Conservation (phyloP, 2,113 vertebrate genomes). For the Nycticryphes semicollaris region DNA sequence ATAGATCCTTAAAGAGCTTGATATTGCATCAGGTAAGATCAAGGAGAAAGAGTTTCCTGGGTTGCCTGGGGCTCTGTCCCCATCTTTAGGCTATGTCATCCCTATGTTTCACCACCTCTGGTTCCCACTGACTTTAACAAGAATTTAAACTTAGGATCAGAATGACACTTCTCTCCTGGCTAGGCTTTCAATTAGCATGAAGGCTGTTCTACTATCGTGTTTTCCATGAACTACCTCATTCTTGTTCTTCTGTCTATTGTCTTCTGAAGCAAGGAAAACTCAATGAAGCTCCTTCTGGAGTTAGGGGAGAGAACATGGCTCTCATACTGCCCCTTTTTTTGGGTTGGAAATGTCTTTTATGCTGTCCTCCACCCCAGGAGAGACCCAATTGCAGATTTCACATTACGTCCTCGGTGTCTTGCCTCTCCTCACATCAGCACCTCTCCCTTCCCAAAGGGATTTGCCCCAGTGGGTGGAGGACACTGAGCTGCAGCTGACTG, state of each 20-base stretch:
- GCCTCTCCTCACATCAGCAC: not conserved
- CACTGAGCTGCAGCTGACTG: accelerated
- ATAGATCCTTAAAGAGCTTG: not conserved
- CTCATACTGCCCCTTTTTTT: not conserved
- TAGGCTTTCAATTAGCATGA: too few relatives aligned
- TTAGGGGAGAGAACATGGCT: accelerated
- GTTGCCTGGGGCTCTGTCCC: not conserved
- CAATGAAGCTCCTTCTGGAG: not conserved
- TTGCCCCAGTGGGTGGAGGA: not conserved
- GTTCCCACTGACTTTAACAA: not conserved
- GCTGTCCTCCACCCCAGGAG: not conserved
- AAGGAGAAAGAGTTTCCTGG: not conserved
- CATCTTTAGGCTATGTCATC: not conserved
- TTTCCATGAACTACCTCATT: not conserved
- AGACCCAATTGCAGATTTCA: accelerated
- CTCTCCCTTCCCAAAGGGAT: not conserved
- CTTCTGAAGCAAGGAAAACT: not conserved
- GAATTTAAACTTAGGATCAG: too few relatives aligned
- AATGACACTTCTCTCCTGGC: too few relatives aligned
- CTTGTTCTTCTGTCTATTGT: not conserved
- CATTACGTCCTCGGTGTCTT: not conserved
- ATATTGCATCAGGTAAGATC: not conserved
- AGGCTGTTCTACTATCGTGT: not conserved
- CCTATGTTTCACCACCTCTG: not conserved
- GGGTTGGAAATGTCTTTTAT: not conserved